A percentile compares a stretch with the other conserved stretches of the same genome.
These are phyloP conservation scores for Gallirallus australis DNA, from an alignment of 2,797 vertebrate species.

Conservation along the genomic window DNA sequence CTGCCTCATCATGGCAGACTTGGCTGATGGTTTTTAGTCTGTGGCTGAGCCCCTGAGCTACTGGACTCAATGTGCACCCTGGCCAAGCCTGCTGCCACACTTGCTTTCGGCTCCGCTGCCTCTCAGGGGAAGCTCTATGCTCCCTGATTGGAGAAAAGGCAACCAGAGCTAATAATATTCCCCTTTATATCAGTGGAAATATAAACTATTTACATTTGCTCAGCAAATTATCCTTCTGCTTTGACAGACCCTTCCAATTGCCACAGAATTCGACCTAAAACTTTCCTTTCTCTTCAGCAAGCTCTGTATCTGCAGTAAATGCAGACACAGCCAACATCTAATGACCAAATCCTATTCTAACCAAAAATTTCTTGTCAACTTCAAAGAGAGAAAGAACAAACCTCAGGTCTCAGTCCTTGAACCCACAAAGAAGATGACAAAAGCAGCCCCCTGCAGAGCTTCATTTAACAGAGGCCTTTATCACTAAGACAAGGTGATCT, in stretches of 20 bases:
- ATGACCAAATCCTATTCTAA: neutral
- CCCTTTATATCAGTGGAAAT: neutral
- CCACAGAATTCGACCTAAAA: neutral
- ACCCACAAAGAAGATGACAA: neutral
- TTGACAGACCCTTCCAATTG: neutral
- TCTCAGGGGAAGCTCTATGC: neutral
- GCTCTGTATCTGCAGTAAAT: neutral
- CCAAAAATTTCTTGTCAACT: neutral
- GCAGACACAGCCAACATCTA: fast-evolving
- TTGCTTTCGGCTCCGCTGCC: neutral
- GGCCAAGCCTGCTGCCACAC: fast-evolving
- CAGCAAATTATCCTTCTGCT: neutral
- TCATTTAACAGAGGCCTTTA: neutral
- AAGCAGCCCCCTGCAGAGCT: neutral
- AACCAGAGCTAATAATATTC: neutral
- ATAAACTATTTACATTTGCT: neutral
- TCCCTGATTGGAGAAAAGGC: neutral
- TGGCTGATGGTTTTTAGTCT: neutral
- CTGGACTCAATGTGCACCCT: neutral
- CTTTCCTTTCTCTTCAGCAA: neutral
- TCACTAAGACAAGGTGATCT: neutral
- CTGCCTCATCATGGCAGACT: neutral
- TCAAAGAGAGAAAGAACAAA: neutral
- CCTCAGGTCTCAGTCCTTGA: neutral
- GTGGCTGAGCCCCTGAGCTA: fast-evolving